Evolutionary conservation across 2,888 invertebrate genomes (phyloP).

Genomic region (Papilio demoleus): DNA sequence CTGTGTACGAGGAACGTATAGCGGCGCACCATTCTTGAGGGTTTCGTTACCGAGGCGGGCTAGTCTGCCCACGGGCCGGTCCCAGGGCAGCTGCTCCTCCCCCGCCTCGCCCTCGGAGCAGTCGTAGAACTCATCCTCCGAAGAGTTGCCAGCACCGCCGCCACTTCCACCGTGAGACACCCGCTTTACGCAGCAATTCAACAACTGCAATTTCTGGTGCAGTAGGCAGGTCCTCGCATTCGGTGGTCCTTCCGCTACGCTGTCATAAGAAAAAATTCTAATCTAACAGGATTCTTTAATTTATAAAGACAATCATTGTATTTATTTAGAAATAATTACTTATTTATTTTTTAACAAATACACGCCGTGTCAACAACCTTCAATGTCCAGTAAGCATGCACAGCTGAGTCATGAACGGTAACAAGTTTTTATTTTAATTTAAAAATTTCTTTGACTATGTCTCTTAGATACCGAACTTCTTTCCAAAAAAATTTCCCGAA

Average conservation of each 20-base stretch:
- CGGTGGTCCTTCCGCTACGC: slow-evolving; percentile 91
- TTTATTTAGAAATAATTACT: background rate
- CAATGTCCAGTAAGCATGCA: background rate
- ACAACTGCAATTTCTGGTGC: slow-evolving; percentile 96
- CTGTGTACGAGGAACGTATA: slow-evolving; percentile 76
- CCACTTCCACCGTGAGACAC: slow-evolving; percentile 72
- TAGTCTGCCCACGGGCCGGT: slow-evolving; percentile 70
- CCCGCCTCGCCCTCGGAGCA: slow-evolving; percentile 85
- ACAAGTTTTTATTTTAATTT: background rate
- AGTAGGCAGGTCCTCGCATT: slow-evolving; percentile 95
- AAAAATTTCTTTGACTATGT: background rate
- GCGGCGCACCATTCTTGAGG: slow-evolving; percentile 71
- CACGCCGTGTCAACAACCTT: background rate
- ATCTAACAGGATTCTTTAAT: background rate
- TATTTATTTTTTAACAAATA: background rate
- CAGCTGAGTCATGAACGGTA: background rate
- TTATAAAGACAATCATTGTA: background rate
- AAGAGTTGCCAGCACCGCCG: slow-evolving; percentile 65
- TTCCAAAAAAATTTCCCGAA: background rate
- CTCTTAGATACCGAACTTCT: background rate
- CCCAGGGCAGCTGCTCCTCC: slow-evolving; percentile 75
- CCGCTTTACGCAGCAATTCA: slow-evolving; percentile 90
- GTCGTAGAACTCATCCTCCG: slow-evolving; percentile 91
- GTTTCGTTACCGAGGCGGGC: slow-evolving; percentile 67
- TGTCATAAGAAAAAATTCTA: slow-evolving; percentile 61